These are phyloP conservation scores for Graptemys geographica DNA, from an alignment of 2,797 vertebrate genomes.

Conservation along the genomic window DNA sequence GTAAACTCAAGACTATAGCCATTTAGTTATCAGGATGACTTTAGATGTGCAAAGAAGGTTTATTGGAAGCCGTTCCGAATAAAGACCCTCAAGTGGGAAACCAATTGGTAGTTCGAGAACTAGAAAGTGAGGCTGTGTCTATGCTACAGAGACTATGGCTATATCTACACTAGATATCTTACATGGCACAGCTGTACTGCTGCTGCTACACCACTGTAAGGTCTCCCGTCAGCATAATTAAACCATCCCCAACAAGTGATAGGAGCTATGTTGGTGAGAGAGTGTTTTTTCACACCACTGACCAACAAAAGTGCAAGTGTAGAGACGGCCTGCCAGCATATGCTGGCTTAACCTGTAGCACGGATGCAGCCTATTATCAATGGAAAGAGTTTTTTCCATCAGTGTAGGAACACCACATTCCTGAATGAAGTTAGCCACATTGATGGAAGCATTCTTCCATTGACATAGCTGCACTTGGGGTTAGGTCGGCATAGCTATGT, in stretches of 20 bases:
- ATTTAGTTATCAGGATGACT: slow-evolving; percentile 10
- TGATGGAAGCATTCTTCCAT: not conserved
- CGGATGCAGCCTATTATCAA: not conserved
- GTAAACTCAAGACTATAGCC: slow-evolving; percentile 23
- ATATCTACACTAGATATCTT: not conserved
- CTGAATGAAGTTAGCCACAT: not conserved
- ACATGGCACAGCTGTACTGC: too few species aligned
- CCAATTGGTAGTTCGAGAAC: slow-evolving; percentile 18
- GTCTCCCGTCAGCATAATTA: too few species aligned
- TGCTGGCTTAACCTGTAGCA: not conserved
- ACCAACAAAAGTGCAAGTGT: too few species aligned
- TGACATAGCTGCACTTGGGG: not conserved
- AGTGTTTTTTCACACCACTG: too few species aligned
- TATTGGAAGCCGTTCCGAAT: not conserved
- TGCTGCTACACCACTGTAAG: too few species aligned
- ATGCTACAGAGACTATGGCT: not conserved
- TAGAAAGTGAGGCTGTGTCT: slow-evolving; percentile 1
- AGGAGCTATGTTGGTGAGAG: too few species aligned
- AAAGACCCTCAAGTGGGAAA: slow-evolving; percentile 22
- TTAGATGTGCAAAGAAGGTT: not conserved
- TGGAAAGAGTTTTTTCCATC: not conserved
- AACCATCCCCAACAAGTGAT: too few species aligned
- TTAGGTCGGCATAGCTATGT: not conserved
- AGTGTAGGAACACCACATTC: not conserved
- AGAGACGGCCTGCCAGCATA: not conserved